A percentile compares a stretch with the other conserved stretches of the same genome.
Evolutionary conservation across 2,888 invertebrate genomes (phyloP).

Genomic region (Linnaemya tessellans): DNA sequence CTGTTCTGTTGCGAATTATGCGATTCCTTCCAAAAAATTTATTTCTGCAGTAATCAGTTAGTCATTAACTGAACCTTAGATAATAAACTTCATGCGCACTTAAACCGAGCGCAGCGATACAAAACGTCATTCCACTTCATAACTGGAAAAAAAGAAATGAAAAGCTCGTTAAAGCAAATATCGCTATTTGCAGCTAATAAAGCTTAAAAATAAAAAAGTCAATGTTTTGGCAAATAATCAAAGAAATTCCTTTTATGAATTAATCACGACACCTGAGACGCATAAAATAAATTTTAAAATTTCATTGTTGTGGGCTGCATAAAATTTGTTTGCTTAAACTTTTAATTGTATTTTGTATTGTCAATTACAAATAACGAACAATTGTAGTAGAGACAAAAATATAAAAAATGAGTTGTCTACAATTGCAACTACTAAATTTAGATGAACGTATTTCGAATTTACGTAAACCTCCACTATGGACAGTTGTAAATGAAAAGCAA

Average conservation of each 20-base stretch:
- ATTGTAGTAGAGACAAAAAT: too few relatives aligned
- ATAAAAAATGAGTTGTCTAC: conserved; percentile 77
- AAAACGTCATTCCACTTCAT: conserved; percentile 35
- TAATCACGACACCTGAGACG: conserved; percentile 63
- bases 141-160: conserved; percentile 17
- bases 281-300: conserved; percentile 39
- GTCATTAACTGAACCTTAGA: conserved; percentile 58
- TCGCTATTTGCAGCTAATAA: conserved; percentile 26
- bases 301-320: conserved; percentile 11
- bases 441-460: conserved; percentile 73
- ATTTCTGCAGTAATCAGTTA: conserved; percentile 63
- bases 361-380: conserved; percentile 38
- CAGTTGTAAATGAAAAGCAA: conserved; percentile 45
- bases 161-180: conserved; percentile 18
- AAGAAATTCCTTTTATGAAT: conserved; percentile 69
- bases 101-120: conserved; percentile 4
- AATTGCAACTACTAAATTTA: conserved; percentile 77
- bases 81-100: conserved; percentile 40
- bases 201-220: conserved; percentile 45
- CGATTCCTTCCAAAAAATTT: conserved; percentile 46
- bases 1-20: conserved; percentile 39
- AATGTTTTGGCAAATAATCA: conserved; percentile 68
- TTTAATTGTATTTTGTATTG: conserved; percentile 53
- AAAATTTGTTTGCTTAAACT: conserved; percentile 26
- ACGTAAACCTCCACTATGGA: conserved; percentile 64